Evolutionary conservation across 2,888 invertebrate species (phyloP).

Genomic region (Sinodicranocentrus sp.): DNA sequence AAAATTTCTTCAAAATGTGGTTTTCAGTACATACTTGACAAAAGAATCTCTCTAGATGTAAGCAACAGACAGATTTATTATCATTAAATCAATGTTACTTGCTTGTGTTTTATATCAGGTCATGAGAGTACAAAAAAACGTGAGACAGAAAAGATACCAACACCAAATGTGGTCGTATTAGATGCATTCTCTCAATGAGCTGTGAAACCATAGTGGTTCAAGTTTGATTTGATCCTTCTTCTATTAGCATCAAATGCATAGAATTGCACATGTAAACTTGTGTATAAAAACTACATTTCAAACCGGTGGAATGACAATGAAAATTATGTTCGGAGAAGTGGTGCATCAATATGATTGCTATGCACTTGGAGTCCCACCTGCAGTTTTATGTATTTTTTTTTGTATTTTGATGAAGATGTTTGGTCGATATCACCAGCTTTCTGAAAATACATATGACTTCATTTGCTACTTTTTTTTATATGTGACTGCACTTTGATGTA

Average conservation of each 20-base stretch:
- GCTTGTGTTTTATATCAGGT: too few species aligned
- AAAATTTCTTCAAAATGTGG: too few species aligned
- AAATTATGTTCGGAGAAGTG: constrained; percentile 12
- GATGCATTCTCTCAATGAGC: not conserved
- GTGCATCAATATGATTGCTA: not conserved
- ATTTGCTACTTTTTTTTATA: too few species aligned
- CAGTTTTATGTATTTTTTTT: constrained; percentile 19
- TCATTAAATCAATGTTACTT: too few species aligned
- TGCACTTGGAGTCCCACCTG: constrained; percentile 24
- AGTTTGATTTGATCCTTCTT: too few species aligned
- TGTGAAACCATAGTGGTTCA: not conserved
- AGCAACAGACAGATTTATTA: too few species aligned
- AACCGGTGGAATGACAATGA: constrained; percentile 1
- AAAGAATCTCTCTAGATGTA: too few species aligned
- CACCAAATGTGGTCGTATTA: not conserved
- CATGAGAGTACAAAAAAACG: not conserved
- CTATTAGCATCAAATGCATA: too few species aligned
- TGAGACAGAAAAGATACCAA: not conserved
- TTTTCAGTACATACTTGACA: too few species aligned
- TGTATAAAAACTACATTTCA: not conserved
- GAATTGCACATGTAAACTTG: too few species aligned
- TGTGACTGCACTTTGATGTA: too few species aligned
- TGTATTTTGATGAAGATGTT: constrained; percentile 21
- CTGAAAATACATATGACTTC: not conserved
- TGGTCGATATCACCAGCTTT: constrained; percentile 1